phyloP scores from a whole-genome alignment of 2,113 vertebrate species.

The Platycercus adscitus region DNA sequence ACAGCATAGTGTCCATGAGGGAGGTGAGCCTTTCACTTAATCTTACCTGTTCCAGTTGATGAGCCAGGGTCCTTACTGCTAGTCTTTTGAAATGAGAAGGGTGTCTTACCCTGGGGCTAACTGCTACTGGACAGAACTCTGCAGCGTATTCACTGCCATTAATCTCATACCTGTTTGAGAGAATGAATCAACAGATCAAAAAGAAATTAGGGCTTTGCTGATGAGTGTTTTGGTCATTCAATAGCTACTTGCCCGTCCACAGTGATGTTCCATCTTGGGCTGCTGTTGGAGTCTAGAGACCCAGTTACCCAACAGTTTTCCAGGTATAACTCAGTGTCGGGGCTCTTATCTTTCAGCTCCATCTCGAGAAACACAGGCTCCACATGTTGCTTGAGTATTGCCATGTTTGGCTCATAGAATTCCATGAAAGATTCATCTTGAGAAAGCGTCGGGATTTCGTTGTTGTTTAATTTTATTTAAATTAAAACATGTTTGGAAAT shows the following conservation, averaged over 20 bases:
- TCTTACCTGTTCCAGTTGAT: neutral
- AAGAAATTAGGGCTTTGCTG: neutral
- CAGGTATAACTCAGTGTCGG: neutral
- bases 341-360: neutral
- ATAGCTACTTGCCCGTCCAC: slow-evolving; percentile 27
- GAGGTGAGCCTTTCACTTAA: neutral
- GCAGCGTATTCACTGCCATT: neutral
- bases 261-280: slow-evolving; percentile 25
- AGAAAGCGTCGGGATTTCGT: neutral
- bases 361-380: slow-evolving; percentile 41
- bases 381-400: neutral
- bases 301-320: slow-evolving; percentile 37
- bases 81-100: slow-evolving; percentile 50
- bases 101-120: neutral
- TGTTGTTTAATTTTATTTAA: neutral
- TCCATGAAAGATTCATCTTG: slow-evolving; percentile 26
- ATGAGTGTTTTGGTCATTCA: neutral
- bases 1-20: neutral
- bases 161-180: slow-evolving; percentile 28
- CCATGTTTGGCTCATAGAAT: neutral
- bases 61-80: neutral
- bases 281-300: slow-evolving; percentile 7
- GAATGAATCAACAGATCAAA: neutral
- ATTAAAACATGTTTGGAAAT: neutral
- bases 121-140: neutral